phyloP scores from a whole-genome alignment of 2,888 invertebrate genomes.

The Ceraclea dissimilis region DNA sequence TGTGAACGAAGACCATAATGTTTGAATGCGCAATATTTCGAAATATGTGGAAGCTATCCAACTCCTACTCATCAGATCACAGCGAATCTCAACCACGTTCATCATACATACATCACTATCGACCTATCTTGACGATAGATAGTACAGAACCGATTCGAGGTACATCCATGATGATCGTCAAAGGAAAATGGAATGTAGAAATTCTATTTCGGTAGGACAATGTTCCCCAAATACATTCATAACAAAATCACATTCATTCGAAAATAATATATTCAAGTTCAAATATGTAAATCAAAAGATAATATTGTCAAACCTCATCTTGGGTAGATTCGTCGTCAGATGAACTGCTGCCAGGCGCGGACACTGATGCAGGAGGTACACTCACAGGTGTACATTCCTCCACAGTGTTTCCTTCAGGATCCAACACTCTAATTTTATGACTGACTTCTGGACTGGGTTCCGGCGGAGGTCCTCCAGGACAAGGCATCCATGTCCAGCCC shows the following conservation, averaged over 20 bases:
- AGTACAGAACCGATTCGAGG: too few species aligned
- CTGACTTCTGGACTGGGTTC: constrained; percentile 2
- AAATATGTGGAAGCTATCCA: background rate
- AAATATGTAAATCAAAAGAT: background rate
- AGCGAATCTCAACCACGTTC: too few species aligned
- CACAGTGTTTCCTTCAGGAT: constrained; percentile 22
- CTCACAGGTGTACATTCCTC: constrained; percentile 20
- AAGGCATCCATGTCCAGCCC: constrained; percentile 17
- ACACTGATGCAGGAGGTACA: background rate
- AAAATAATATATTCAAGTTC: background rate
- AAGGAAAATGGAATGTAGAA: too few species aligned
- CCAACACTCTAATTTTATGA: constrained; percentile 20
- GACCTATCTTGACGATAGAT: too few species aligned
- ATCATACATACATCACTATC: too few species aligned
- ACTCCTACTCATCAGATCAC: background rate
- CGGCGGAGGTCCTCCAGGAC: constrained; percentile 7
- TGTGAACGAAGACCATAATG: background rate
- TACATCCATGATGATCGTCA: too few species aligned
- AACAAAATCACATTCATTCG: too few species aligned
- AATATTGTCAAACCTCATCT: background rate
- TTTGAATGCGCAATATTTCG: background rate
- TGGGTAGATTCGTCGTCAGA: constrained; percentile 10
- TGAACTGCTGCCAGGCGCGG: background rate
- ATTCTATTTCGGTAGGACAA: too few species aligned
- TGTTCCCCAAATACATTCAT: too few species aligned